Base-by-base conservation (phyloP, 2,797 vertebrate species). In the Capromys pilorides region DNA sequence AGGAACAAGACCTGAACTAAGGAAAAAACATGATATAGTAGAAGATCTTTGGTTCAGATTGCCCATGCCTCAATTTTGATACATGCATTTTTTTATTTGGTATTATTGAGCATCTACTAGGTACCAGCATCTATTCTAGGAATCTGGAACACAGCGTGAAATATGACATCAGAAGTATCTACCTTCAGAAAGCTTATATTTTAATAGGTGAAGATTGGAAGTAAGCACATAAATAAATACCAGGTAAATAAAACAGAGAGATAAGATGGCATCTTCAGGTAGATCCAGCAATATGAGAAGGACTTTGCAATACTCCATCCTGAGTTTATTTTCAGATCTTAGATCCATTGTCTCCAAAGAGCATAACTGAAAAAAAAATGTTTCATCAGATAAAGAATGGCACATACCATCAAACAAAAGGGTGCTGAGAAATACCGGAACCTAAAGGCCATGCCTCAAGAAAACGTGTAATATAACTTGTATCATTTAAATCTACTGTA, bases 261-360 rank as follows among this genome's bases (percentile, higher is more conserved):
- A 77, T 21, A 64, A n/a, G 41, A 86, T 59, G 6, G 11, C 10
- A 0, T 84, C 26, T 14, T 33, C 2, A 26, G 11, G 79, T 51
- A 88, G 28, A 78, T n/a, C 57, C 36, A 88, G 62, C 39, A 77
- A 39, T 78, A 75, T 59, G 67, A 78, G 51, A 80, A 78, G 64
- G 28, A 5, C n/a, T 77, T 88, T 77, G 41, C 51, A 13, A 28
- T 28, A 57, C 67, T 8, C 11, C n/a, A 89, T 49, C 10, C 49
- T 19, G 69, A 14, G 21, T 75, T 91, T 73, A 89, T 91, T 96
- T 92, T 82, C 61, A 82, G 73, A 87, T 41, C 81, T 61, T 84
- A 93, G 62, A 77, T 21, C 66, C 57, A 31, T n/a, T 54, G 69
- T 82, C 36, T 51, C 41, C 49, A 93, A 85, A 90, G 18, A 88